Evolutionary conservation across 2,113 vertebrate genomes (phyloP).

Genomic region (Myotis davidii): DNA sequence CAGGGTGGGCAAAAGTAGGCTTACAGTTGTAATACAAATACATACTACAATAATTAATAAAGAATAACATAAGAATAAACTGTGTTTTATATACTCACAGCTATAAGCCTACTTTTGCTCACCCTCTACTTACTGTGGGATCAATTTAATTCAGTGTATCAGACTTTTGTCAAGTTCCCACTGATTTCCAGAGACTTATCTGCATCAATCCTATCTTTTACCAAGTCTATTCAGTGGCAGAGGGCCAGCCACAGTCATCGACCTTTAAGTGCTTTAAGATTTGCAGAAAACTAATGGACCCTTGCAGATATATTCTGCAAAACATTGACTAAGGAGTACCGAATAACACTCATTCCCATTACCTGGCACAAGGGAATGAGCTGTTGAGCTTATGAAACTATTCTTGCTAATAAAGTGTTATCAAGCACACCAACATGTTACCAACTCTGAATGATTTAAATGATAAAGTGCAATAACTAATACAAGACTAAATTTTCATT

Average conservation of each 20-base stretch:
- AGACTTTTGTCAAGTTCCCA: not conserved
- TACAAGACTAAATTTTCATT: not conserved
- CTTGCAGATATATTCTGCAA: not conserved
- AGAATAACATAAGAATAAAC: not conserved
- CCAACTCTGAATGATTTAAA: constrained; percentile 24
- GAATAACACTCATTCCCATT: not conserved
- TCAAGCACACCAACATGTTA: not conserved
- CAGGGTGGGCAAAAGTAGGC: not conserved
- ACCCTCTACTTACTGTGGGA: not conserved
- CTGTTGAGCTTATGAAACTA: not conserved
- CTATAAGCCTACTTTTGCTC: not conserved
- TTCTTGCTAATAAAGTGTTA: not conserved
- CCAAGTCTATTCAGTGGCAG: not conserved
- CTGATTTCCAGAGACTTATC: not conserved
- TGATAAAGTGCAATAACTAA: constrained; percentile 1
- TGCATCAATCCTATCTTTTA: not conserved
- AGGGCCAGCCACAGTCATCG: not conserved
- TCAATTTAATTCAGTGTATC: not conserved
- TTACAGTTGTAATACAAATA: not conserved
- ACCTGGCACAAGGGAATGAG: not conserved
- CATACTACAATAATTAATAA: not conserved
- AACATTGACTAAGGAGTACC: not conserved
- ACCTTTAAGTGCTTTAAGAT: not conserved
- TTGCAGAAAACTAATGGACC: not conserved
- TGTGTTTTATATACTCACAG: not conserved